Evolutionary conservation across 2,797 vertebrate genomes (phyloP), one percentile per base, ranked within the genome.

Genomic region (Danionella dracula): DNA sequence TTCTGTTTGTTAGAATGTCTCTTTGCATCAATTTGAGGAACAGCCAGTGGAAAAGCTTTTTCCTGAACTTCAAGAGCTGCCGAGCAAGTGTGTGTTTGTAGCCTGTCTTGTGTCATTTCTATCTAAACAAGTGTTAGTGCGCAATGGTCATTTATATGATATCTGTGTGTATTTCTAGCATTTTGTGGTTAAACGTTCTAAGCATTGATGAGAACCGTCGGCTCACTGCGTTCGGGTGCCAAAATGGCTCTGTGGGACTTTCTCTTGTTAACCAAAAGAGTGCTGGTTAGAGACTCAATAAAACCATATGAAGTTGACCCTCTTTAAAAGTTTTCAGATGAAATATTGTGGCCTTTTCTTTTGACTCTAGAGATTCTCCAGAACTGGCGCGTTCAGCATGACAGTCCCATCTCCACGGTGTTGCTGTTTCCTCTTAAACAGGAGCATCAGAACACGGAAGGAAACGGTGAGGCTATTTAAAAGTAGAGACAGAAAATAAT

Each of bases 1-100:
- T n/a, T 73, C 29, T 50, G 27, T 31, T 21, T 67, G 37, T 50
- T 81, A 96, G 94, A 94, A 94, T 0, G 93, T 89, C 38, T 92
- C 89, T 4, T 85, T 95, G 15, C 94, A 97, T 73, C 93, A 96
- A 83, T 97, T 96, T 84, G 94, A 97, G 62, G 94, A 95, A 70
- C 92, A 94, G 74, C 91, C 93, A 0, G 91, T 94, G 45, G 92
- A 93, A 74, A 89, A 76, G 53, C 88, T 96, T 32, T 95, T 94
- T 74, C 94, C 93, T 4, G 94, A 96, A 70, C 89, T 95, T 1
- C 88, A 86, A 0, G 78, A 92, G 5, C 85, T 94, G 51, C 91
- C 90, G 40, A 95, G 92, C 88, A 94, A 93, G 94, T 96, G 37
- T 55, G 79, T 50, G 3, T 40, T 19, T n/a, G n/a, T n/a, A n/a